These are phyloP conservation scores for Synanthedon vespiformis DNA, from an alignment of 2,888 invertebrate genomes.

Conservation along the genomic window DNA sequence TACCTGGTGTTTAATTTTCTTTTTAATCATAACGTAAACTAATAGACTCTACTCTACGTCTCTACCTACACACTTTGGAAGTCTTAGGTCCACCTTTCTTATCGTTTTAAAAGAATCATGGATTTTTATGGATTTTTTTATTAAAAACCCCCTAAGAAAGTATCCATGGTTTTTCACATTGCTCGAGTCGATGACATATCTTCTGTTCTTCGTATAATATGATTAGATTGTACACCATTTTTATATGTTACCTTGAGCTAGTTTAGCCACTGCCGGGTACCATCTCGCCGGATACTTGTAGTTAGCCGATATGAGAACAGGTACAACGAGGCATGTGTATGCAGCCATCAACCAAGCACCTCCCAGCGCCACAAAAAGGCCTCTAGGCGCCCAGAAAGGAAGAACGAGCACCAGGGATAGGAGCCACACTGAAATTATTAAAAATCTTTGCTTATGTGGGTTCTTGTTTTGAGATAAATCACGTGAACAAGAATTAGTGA, in stretches of 20 bases:
- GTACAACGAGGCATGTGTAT: slow-evolving; percentile 76
- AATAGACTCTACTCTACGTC: no score
- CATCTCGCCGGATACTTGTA: slow-evolving; percentile 76
- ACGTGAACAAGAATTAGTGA: no score
- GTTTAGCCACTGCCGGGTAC: slow-evolving; percentile 66
- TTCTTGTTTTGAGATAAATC: no score
- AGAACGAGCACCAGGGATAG: slow-evolving; percentile 75
- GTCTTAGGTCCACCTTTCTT: no score
- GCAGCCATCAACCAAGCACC: slow-evolving; percentile 73
- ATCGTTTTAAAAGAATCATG: no score
- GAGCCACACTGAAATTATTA: slow-evolving; percentile 72
- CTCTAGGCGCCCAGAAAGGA: slow-evolving; percentile 73
- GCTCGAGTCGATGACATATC: no score
- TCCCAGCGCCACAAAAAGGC: slow-evolving; percentile 73
- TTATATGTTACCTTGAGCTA: slow-evolving; percentile 62
- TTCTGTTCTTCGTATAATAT: background rate
- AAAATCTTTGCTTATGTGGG: no score
- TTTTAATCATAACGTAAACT: no score
- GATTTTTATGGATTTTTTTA: no score
- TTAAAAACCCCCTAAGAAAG: no score
- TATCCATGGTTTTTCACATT: background rate
- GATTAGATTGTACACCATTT: background rate
- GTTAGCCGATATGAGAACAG: slow-evolving; percentile 77
- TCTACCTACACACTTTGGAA: no score
- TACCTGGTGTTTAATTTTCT: no score